These are phyloP conservation scores for Cephus runcator DNA, from an alignment of 2,888 invertebrate genomes.

Conservation along the genomic window DNA sequence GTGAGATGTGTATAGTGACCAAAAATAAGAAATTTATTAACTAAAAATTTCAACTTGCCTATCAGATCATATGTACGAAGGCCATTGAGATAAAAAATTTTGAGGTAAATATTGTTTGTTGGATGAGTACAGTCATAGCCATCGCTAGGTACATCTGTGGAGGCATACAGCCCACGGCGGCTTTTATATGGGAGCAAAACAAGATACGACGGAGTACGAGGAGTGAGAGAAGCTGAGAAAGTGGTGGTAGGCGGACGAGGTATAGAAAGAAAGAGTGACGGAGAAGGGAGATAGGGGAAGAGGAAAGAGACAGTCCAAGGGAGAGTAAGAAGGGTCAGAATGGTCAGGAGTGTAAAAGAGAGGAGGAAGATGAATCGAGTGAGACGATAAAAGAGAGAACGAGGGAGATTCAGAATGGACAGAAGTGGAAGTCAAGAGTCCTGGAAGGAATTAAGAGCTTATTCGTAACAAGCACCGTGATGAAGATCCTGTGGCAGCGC, in stretches of 20 bases:
- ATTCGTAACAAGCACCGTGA: slow-evolving; percentile 59
- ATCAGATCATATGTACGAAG: background rate
- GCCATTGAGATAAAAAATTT: background rate
- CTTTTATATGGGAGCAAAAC: slow-evolving; percentile 41
- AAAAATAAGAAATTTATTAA: background rate
- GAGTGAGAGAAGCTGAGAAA: slow-evolving; percentile 44
- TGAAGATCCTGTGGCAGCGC: slow-evolving; percentile 47
- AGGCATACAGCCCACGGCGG: slow-evolving; percentile 42
- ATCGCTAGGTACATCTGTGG: slow-evolving; percentile 38
- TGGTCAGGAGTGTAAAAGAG: slow-evolving; percentile 2
- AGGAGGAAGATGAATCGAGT: slow-evolving; percentile 16
- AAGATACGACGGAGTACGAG: slow-evolving; percentile 29
- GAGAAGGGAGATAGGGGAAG: slow-evolving; percentile 19
- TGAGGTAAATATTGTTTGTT: background rate
- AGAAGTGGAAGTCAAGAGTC: slow-evolving; percentile 54
- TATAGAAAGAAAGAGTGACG: slow-evolving; percentile 23
- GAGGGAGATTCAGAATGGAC: slow-evolving; percentile 34
- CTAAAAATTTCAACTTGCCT: background rate
- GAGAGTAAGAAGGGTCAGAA: slow-evolving; percentile 15
- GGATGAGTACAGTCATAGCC: slow-evolving; percentile 4
- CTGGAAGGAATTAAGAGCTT: slow-evolving; percentile 61
- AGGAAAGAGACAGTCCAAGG: slow-evolving; percentile 6
- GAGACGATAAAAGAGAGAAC: slow-evolving; percentile 26
- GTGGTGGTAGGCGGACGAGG: slow-evolving; percentile 30
- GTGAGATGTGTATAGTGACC: background rate